Base-by-base conservation (phyloP, 2,797 vertebrate genomes). In the Sebastes iracundus region DNA sequence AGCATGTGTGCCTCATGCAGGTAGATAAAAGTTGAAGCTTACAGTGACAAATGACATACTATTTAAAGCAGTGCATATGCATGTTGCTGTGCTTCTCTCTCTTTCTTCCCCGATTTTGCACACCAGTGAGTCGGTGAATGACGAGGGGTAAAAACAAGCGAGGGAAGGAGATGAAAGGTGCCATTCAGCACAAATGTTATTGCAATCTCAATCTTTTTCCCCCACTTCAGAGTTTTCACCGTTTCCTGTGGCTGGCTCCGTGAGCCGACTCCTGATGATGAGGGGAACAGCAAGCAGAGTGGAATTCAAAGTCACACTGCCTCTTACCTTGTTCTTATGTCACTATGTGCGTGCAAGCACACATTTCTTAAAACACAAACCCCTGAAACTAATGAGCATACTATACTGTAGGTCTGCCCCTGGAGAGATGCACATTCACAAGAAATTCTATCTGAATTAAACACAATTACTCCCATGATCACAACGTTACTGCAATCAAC, bases 141-240 rank as follows among this genome's bases (percentile, higher is more conserved):
- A 73, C 20, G 11, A 20, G 12, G 52, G 55, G 81, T 60, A 71
- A 62, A 79, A 79, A 77, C 30, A 74, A 77, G 46, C 4, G 20
- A 70, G 11, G 46, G 46, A 60, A 77, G 49, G 18, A 72, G 76
- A 81, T 85, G 72, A 87, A 85, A 89, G 78, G 82, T 82, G 77
- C 71, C 65, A 81, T 76, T 81, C 53, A 75, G 85, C 38, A 53
- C 73, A 86, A 85, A 86, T 78, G 85, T 88, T 90, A 90, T 60
- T 87, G 83, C 74, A 84, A 89, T 90, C 80, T 81, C 72, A 89
- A 90, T 87, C 68, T 80, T 81, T 79, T 59, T 20, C 62, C 62
- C 53, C 67, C 1, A 25, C 62, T 65, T 81, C 70, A 65, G 79
- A 82, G 33, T 88, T 85, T 87, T 72, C 56, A 61, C 55, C 25